Evolutionary conservation across 2,888 invertebrate species (phyloP).

Genomic region (Standfussiana lucernea): DNA sequence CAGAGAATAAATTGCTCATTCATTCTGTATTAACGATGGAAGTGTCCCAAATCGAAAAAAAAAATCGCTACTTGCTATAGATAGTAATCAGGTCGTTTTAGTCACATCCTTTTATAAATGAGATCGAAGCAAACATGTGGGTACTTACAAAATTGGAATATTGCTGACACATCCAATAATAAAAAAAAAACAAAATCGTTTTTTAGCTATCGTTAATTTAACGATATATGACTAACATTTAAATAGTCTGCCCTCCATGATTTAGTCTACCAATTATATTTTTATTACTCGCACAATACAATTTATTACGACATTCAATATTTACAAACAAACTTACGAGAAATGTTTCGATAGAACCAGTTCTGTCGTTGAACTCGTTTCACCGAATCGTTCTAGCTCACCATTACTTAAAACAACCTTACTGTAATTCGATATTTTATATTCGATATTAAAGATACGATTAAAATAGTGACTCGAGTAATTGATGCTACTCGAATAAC

Average conservation of each 20-base stretch:
- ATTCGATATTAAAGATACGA: constrained; percentile 66
- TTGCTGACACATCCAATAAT: constrained; percentile 47
- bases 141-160: constrained; percentile 16
- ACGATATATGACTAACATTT: constrained; percentile 50
- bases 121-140: not conserved
- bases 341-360: constrained; percentile 61
- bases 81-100: not conserved
- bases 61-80: constrained; percentile 11
- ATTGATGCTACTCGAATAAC: constrained; percentile 67
- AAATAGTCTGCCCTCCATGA: constrained; percentile 51
- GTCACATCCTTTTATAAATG: constrained; percentile 5
- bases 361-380: constrained; percentile 63
- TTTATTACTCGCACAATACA: constrained; percentile 65
- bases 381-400: constrained; percentile 59
- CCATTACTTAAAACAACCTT: constrained; percentile 63
- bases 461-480: constrained; percentile 67
- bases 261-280: constrained; percentile 64
- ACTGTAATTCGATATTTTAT: constrained; percentile 66
- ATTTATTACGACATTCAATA: constrained; percentile 68
- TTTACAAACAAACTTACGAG: constrained; percentile 66
- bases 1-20: constrained; percentile 45
- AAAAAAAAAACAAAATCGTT: constrained; percentile 49
- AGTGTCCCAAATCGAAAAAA: constrained; percentile 10
- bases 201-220: constrained; percentile 55
- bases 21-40: constrained; percentile 43